Evolutionary conservation across 2,113 vertebrate species (phyloP).

Genomic region (Cynopterus brachyotis): DNA sequence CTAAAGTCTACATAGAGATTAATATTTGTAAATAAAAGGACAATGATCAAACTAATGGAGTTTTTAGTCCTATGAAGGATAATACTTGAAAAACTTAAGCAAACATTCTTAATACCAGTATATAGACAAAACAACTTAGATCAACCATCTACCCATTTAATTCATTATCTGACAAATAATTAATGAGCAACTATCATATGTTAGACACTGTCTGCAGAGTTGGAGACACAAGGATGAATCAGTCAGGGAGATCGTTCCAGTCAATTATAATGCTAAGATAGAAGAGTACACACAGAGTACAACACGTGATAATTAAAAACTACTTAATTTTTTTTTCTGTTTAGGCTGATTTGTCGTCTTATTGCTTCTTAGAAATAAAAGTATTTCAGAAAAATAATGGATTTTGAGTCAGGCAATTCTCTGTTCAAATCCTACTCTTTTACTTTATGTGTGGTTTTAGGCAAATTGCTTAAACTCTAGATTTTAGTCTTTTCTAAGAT

Average conservation of each 20-base stretch:
- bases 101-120: background rate
- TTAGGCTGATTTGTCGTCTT: background rate
- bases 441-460: background rate
- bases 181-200: background rate
- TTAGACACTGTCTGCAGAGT: background rate
- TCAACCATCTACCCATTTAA: background rate
- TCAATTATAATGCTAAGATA: background rate
- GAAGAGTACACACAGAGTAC: background rate
- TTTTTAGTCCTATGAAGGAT: background rate
- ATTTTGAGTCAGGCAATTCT: background rate
- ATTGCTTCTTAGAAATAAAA: background rate
- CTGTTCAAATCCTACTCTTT: background rate
- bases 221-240: background rate
- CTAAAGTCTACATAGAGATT: background rate
- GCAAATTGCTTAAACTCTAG: background rate
- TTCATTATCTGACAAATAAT: background rate
- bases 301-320: background rate
- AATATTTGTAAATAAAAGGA: constrained; percentile 17
- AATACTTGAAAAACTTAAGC: background rate
- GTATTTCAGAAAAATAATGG: background rate
- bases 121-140: background rate
- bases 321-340: background rate
- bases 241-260: background rate
- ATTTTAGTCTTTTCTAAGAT: background rate
- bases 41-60: background rate